phyloP scores from a whole-genome alignment of 2,113 vertebrate species.

The Vulpes vulpes region DNA sequence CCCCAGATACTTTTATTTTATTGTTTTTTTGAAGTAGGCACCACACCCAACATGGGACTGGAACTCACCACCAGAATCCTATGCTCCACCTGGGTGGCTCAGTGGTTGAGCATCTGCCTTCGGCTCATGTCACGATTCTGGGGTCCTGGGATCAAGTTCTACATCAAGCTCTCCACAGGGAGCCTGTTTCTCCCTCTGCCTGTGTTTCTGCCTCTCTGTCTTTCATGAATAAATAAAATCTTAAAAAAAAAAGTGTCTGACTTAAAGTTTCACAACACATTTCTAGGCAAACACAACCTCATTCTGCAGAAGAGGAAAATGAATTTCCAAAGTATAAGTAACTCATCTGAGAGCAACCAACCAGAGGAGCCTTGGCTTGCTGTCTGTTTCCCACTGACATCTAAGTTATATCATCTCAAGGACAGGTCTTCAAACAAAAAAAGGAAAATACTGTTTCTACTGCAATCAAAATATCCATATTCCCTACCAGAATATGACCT shows the following conservation, averaged over 20 bases:
- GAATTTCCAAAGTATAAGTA: slow-evolving; percentile 1
- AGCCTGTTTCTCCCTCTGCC: too few species aligned
- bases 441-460: slow-evolving; percentile 25
- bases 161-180: too few species aligned
- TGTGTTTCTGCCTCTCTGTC: too few species aligned
- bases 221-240: too few species aligned
- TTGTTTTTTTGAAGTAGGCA: not conserved
- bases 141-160: too few species aligned
- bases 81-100: too few species aligned
- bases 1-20: not conserved
- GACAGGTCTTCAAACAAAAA: not conserved
- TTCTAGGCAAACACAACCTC: not conserved
- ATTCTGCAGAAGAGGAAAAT: not conserved
- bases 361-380: not conserved
- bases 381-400: not conserved
- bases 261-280: slow-evolving; percentile 21
- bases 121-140: too few species aligned
- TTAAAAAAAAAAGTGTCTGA: too few species aligned
- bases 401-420: not conserved
- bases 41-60: not conserved
- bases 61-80: not conserved
- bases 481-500: not conserved
- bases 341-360: not conserved
- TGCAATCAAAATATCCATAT: not conserved
- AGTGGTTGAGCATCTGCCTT: too few species aligned